These are phyloP conservation scores for Pseudococcus viburni DNA, from an alignment of 2,888 invertebrate species.

Conservation along the genomic window DNA sequence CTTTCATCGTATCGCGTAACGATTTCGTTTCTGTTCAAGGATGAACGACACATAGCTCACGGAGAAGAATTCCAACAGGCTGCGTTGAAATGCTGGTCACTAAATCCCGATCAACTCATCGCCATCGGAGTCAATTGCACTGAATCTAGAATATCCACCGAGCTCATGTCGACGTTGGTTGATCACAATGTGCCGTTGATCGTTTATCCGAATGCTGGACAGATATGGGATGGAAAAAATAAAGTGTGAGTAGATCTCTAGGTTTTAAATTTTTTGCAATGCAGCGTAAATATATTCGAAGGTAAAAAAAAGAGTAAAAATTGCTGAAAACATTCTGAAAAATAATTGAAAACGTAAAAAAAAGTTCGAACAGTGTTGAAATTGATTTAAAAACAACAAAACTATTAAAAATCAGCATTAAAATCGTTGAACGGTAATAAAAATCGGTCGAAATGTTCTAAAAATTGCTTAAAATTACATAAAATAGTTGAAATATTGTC, in stretches of 20 bases:
- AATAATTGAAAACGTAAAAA: too few relatives aligned
- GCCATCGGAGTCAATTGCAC: conserved; percentile 94
- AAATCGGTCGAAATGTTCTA: too few relatives aligned
- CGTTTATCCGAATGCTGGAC: conserved; percentile 94
- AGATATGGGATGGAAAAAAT: conserved; percentile 77
- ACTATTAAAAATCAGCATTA: too few relatives aligned
- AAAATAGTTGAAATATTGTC: too few relatives aligned
- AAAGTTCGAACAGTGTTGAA: too few relatives aligned
- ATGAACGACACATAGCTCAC: conserved; percentile 79
- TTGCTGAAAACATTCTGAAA: too few relatives aligned
- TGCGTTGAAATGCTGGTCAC: conserved; percentile 78
- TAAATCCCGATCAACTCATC: conserved; percentile 77
- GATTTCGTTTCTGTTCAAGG: conserved; percentile 71
- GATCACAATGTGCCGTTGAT: conserved; percentile 80
- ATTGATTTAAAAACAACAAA: too few relatives aligned
- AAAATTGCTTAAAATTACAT: too few relatives aligned
- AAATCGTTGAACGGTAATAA: too few relatives aligned
- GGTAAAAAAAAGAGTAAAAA: not conserved
- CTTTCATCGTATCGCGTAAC: not conserved
- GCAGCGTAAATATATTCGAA: too few relatives aligned
- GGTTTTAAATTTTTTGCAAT: not conserved
- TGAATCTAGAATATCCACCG: conserved; percentile 77
- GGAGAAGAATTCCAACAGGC: conserved; percentile 86
- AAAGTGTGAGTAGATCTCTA: conserved; percentile 67
- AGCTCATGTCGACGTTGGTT: conserved; percentile 74